Evolutionary conservation across 2,113 vertebrate species (phyloP), one percentile per base, ranked within the genome.

Genomic region (Anolis sagrei): DNA sequence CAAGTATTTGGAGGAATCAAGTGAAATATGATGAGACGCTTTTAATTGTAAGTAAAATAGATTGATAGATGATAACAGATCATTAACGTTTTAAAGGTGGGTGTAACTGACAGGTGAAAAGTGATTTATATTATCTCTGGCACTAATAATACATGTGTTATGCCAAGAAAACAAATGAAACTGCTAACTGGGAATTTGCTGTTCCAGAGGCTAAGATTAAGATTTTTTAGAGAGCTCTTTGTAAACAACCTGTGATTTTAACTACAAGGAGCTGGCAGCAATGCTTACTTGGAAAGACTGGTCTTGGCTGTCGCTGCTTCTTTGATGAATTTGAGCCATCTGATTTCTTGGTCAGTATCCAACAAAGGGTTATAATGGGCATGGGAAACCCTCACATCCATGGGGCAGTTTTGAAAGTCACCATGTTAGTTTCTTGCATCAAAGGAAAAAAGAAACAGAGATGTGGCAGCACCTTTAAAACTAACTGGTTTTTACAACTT

Each of bases 161-260:
- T 80, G 77, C 69, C 68, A 80, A 49, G 68, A 74, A 80, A 61
- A 79, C 84, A 79, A 79, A 85, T 85, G 69, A 73, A 34, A 74
- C 51, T 73, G 76, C 66, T 70, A 69, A 34, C n/a, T 25, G 69
- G 32, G 54, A 48, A 79, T 79, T 72, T 86, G 51, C 66, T 49
- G 62, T 69, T 73, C 68, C 58, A 73, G 51, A 79, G 51, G 44
- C 18, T 44, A 61, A 44, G 39, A 85, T 79, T 61, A 79, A 72
- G 80, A 70, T 69, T 32, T 77, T 69, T 64, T 82, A 29, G 74
- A 58, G 51, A 54, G 64, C 27, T 32, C 27, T 77, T 85, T 79
- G 13, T n/a, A 72, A 79, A 70, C 7, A 79, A 69, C 19, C 11
- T 54, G 66, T 21, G 32, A 69, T 39, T 61, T 34, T 78, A 4